Conservation (phyloP, 1,140 invertebrate species). For the Bilobella aurantiaca region DNA sequence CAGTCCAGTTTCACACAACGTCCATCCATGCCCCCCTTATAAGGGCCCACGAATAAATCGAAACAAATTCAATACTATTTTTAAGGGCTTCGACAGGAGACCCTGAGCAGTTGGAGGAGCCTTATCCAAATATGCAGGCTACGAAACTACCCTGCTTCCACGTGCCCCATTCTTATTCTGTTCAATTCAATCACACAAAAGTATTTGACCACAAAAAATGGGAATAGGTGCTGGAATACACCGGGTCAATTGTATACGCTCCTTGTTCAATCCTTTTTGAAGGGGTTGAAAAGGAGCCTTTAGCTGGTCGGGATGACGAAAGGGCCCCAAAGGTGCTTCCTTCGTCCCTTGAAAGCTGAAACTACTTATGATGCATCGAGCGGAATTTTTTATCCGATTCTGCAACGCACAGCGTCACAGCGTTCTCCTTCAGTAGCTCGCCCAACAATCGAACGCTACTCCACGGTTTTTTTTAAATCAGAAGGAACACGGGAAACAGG, state of each 20-base stretch:
- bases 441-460: background rate
- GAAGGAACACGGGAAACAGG: background rate
- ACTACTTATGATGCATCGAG: slow-evolving; percentile 3
- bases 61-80: background rate
- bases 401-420: too few relatives aligned
- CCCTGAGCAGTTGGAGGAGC: too few relatives aligned
- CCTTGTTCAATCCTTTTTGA: background rate
- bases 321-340: background rate
- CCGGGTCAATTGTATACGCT: background rate
- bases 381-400: too few relatives aligned
- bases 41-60: background rate
- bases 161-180: slow-evolving; percentile 1
- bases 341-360: background rate
- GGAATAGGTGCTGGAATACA: background rate
- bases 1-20: too few relatives aligned
- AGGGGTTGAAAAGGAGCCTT: slow-evolving; percentile 5
- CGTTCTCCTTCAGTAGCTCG: background rate
- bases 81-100: background rate
- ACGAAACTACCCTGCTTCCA: too few relatives aligned
- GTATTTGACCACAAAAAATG: background rate
- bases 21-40: too few relatives aligned
- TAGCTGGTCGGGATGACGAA: background rate
- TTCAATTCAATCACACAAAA: background rate
- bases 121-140: too few relatives aligned
- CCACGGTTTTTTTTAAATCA: background rate